These are phyloP conservation scores for Griposia aprilina DNA, from an alignment of 2,888 invertebrate genomes.

Conservation along the genomic window DNA sequence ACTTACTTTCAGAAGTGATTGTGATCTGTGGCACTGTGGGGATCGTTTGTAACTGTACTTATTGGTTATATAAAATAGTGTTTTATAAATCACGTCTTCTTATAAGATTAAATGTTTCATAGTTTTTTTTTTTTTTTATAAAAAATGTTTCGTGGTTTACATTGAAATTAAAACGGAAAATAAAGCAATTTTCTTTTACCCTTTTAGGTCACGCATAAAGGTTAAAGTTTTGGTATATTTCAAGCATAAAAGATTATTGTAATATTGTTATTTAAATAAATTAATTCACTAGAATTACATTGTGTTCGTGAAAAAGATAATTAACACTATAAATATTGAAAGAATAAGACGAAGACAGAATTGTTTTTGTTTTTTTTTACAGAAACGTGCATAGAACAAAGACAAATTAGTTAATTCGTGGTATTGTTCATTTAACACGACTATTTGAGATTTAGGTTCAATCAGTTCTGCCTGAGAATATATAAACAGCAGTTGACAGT, in stretches of 20 bases:
- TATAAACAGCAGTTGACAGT: neutral
- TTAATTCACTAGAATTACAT: neutral
- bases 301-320: no score
- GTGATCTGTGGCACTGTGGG: slow-evolving; percentile 17
- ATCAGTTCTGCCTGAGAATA: neutral
- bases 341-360: no score
- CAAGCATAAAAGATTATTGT: neutral
- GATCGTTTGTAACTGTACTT: neutral
- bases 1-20: slow-evolving; percentile 41
- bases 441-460: neutral
- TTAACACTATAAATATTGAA: no score
- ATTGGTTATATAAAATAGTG: slow-evolving; percentile 20
- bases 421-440: no score
- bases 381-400: no score
- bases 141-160: neutral
- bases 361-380: no score
- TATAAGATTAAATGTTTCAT: neutral
- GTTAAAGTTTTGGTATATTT: neutral
- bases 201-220: neutral
- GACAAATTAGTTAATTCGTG: no score
- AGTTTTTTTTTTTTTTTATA: neutral
- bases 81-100: slow-evolving; percentile 15
- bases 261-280: neutral
- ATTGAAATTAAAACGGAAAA: neutral
- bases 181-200: neutral